A percentile compares a stretch with the other conserved stretches of the same genome.
Evolutionary conservation across 2,888 invertebrate species (phyloP).

Genomic region (Villa cingulata): DNA sequence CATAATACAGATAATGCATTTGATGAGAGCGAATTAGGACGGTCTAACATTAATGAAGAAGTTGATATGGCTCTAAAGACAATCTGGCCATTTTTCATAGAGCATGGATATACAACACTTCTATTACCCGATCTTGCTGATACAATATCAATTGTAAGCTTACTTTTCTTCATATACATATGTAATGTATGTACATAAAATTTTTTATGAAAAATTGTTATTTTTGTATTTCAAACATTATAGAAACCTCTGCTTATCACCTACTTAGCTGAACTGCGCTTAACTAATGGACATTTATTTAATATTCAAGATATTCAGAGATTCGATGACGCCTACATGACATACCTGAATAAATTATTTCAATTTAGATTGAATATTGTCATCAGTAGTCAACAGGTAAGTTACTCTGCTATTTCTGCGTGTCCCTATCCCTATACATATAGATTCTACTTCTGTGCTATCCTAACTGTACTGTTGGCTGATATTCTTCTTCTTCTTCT

Average conservation of each 20-base stretch:
- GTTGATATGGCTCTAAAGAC: slow-evolving; percentile 33
- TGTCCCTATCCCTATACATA: too few relatives aligned
- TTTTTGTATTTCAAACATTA: background rate
- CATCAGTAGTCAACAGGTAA: slow-evolving; percentile 29
- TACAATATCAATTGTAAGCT: slow-evolving; percentile 28
- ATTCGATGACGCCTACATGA: slow-evolving; percentile 29
- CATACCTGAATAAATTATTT: slow-evolving; percentile 31
- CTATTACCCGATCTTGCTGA: slow-evolving; percentile 30
- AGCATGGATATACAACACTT: slow-evolving; percentile 26
- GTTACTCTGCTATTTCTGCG: slow-evolving; percentile 8
- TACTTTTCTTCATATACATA: background rate
- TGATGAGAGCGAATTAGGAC: slow-evolving; percentile 21
- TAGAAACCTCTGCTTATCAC: slow-evolving; percentile 30
- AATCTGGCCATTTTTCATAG: slow-evolving; percentile 26
- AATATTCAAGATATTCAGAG: slow-evolving; percentile 29
- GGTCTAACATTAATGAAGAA: slow-evolving; percentile 32
- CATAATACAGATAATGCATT: too few relatives aligned
- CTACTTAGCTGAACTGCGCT: slow-evolving; percentile 26
- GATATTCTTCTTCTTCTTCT: too few relatives aligned
- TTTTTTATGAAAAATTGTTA: too few relatives aligned
- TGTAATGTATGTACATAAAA: background rate
- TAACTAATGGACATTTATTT: slow-evolving; percentile 30
- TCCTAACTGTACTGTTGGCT: too few relatives aligned
- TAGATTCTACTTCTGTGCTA: too few relatives aligned
- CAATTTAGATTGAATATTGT: slow-evolving; percentile 26